phyloP scores from a whole-genome alignment of 2,797 vertebrate genomes.

The Clarias fuscus region DNA sequence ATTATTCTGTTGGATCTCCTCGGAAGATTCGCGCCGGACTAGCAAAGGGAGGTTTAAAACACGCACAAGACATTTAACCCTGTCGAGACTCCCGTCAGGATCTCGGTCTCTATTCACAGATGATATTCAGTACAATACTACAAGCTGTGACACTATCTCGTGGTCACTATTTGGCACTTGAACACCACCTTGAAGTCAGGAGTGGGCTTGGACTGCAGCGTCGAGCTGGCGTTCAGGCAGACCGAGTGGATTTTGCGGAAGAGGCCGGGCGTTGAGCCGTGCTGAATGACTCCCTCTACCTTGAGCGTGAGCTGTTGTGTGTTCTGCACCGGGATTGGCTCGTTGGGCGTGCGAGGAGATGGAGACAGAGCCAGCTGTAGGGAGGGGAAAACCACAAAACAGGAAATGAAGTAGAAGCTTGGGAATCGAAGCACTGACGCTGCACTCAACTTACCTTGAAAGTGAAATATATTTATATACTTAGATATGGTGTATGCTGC shows the following conservation, averaged over 20 bases:
- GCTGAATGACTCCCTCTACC: constrained; percentile 97
- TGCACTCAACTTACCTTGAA: not conserved
- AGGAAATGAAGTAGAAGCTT: constrained; percentile 11
- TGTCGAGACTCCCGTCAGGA: not conserved
- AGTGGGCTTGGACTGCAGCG: constrained; percentile 88
- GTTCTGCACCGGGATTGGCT: constrained; percentile 93
- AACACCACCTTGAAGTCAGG: constrained; percentile 87
- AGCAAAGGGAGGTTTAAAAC: not conserved
- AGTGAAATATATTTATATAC: too few relatives aligned
- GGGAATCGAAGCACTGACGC: not conserved
- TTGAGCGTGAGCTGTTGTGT: constrained; percentile 94
- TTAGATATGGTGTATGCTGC: too few relatives aligned
- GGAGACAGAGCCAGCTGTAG: constrained; percentile 91
- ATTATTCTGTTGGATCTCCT: not conserved
- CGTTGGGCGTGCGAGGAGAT: constrained; percentile 88
- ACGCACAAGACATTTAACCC: not conserved
- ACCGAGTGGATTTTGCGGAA: constrained; percentile 97
- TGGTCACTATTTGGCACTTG: not conserved
- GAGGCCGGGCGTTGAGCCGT: constrained; percentile 90
- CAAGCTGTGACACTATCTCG: not conserved
- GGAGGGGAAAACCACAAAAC: constrained; percentile 32
- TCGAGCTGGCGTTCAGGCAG: constrained; percentile 90
- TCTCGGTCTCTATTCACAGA: not conserved
- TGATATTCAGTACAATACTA: not conserved
- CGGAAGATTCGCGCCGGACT: not conserved